Evolutionary conservation across 2,888 invertebrate species (phyloP), one percentile per base, ranked within the genome.

Genomic region (Ophioninae sp.): DNA sequence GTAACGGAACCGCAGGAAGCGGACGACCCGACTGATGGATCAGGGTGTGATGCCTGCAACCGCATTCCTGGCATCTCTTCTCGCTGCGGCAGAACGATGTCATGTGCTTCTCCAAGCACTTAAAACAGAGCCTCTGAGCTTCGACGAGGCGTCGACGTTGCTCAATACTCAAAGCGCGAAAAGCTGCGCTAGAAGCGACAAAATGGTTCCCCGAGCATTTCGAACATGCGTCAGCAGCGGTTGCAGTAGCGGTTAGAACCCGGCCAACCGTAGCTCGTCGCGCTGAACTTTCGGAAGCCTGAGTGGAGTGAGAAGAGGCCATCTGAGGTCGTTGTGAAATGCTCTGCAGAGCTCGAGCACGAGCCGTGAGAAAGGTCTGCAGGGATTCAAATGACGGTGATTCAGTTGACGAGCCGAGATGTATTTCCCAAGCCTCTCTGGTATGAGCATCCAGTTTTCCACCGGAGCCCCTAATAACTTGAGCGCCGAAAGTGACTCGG

Each of bases 21-120:
- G n/a, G n/a, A n/a, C 41, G 8, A 10, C 10, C 41, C 10, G 41
- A 8, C 10, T 41, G 6, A 39, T 78, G 78, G 6, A 78, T 13
- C 61, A 78, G 59, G 9, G 78, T 73, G 39, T 77, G 78, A 30
- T 78, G 81, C 39, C 56, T 71, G 0, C 30, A 9, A n/a, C 41
- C 44, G 41, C 78, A 74, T 58, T 6, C n/a, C n/a, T 2, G 20
- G 58, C 79, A 79, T 0, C 13, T 6, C n/a, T 69, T 69, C 5
- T 9, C 8, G n/a, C 51, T 39, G 0, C 41, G 6, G 20, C 79
- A 82, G 6, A 39, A 2, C 0, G 10, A 9, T 0, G 51, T 5
- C 17, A 5, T 20, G n/a, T 79, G 75, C 13, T 23, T 65, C n/a
- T 74, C 71, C 13, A 82, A 22, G 51, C 82, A 79, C n/a, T 79